phyloP scores from a whole-genome alignment of 2,888 invertebrate genomes.

The Drosophila birchii region DNA sequence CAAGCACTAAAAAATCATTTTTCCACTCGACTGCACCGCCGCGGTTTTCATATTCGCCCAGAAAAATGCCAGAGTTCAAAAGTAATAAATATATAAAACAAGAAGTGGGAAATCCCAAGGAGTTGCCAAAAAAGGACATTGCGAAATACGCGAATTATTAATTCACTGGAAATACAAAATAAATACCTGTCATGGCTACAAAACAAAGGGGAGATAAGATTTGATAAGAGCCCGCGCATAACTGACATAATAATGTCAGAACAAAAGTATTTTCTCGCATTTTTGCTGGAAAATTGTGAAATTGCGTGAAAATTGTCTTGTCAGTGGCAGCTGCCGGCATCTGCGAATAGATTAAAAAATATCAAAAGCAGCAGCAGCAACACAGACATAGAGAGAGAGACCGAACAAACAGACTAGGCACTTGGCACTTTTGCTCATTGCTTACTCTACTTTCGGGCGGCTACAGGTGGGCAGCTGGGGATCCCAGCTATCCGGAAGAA shows the following conservation, averaged over 20 bases:
- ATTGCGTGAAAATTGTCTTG: conserved; percentile 67
- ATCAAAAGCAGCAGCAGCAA: conserved; percentile 45
- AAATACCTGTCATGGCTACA: conserved; percentile 6
- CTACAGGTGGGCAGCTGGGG: conserved; percentile 57
- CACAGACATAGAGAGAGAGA: background rate
- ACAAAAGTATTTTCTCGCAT: conserved; percentile 34
- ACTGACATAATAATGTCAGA: conserved; percentile 61
- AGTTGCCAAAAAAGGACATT: conserved; percentile 15
- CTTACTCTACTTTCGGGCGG: conserved; percentile 40
- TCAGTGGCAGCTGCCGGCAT: conserved; percentile 63
- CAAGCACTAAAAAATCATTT: conserved; percentile 14
- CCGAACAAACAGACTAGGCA: conserved; percentile 18
- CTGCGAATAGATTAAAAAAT: conserved; percentile 66
- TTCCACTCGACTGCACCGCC: conserved; percentile 18
- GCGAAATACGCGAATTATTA: conserved; percentile 34
- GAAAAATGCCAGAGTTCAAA: conserved; percentile 25
- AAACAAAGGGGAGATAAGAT: conserved; percentile 14
- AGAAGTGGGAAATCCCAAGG: background rate
- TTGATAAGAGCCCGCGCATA: conserved; percentile 21
- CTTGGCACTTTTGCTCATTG: conserved; percentile 26
- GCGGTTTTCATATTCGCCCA: background rate
- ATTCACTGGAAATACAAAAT: conserved; percentile 9
- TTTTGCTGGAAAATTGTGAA: conserved; percentile 48
- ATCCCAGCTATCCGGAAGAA: background rate
- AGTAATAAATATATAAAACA: conserved; percentile 16